These are phyloP conservation scores for Mesocricetus auratus DNA, from an alignment of 2,113 vertebrate genomes.

Conservation along the genomic window DNA sequence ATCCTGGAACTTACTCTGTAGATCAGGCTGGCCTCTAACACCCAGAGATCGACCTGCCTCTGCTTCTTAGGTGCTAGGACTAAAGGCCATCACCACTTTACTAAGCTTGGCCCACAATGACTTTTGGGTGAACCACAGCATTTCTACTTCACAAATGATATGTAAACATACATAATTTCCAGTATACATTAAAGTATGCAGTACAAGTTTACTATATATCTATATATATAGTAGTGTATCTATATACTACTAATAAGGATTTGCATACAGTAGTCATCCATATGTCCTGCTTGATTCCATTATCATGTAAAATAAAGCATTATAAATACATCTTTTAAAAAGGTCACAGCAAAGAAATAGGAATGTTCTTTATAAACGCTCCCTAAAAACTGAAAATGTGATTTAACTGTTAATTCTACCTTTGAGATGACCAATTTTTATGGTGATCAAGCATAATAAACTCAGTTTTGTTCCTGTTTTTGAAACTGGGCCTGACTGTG, in stretches of 20 bases:
- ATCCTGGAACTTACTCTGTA: background rate
- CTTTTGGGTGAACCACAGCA: background rate
- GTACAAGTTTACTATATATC: conserved; percentile 38
- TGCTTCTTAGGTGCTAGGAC: background rate
- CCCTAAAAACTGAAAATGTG: conserved; percentile 24
- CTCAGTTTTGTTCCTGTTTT: background rate
- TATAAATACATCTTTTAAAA: background rate
- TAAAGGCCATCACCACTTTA: background rate
- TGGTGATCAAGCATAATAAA: conserved; percentile 3
- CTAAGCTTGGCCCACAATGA: background rate
- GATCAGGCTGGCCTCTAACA: background rate
- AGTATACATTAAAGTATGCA: background rate
- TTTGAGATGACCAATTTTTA: conserved; percentile 27
- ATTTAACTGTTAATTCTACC: conserved; percentile 39
- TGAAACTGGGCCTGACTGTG: background rate
- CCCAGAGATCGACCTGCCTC: background rate
- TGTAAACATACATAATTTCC: background rate
- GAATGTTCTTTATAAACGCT: background rate
- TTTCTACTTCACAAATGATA: background rate
- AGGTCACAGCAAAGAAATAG: background rate
- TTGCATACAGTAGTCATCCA: background rate
- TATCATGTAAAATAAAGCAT: conserved; percentile 45
- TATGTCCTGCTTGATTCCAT: background rate
- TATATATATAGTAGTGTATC: no score
- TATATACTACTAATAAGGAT: background rate